Evolutionary conservation across 1,140 invertebrate species (phyloP).

Genomic region (Microplitis mediator): DNA sequence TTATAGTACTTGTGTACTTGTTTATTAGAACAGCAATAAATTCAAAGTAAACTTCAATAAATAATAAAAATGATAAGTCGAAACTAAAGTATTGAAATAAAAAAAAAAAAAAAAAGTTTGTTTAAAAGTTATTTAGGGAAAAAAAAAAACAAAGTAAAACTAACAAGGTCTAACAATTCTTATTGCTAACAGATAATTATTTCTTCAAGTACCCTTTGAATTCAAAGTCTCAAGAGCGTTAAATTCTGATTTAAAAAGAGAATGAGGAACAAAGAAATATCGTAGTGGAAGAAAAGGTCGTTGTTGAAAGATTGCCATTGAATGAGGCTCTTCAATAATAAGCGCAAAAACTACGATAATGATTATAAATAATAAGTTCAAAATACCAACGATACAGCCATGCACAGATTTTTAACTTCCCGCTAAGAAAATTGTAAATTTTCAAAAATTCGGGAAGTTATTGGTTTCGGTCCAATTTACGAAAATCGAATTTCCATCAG

Average conservation of each 20-base stretch:
- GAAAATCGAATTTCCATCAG: too few species aligned
- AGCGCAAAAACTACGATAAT: not conserved
- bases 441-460: too few species aligned
- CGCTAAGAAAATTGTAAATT: too few species aligned
- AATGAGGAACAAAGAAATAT: not conserved
- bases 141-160: not conserved
- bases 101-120: not conserved
- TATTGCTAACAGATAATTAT: conserved; percentile 22
- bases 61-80: not conserved
- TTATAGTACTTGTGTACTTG: not conserved
- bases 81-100: not conserved
- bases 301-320: conserved; percentile 18
- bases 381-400: not conserved
- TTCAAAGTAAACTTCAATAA: not conserved
- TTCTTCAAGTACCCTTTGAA: conserved; percentile 14
- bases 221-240: conserved; percentile 18
- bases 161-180: conserved; percentile 4
- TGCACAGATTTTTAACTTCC: too few species aligned
- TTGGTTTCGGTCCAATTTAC: too few species aligned
- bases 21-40: too few species aligned
- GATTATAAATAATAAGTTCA: not conserved
- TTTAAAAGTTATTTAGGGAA: not conserved
- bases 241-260: not conserved
- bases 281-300: not conserved
- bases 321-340: conserved; percentile 1